These are phyloP conservation scores for Ypsolopha sequella DNA, from an alignment of 2,888 invertebrate genomes.

Conservation along the genomic window DNA sequence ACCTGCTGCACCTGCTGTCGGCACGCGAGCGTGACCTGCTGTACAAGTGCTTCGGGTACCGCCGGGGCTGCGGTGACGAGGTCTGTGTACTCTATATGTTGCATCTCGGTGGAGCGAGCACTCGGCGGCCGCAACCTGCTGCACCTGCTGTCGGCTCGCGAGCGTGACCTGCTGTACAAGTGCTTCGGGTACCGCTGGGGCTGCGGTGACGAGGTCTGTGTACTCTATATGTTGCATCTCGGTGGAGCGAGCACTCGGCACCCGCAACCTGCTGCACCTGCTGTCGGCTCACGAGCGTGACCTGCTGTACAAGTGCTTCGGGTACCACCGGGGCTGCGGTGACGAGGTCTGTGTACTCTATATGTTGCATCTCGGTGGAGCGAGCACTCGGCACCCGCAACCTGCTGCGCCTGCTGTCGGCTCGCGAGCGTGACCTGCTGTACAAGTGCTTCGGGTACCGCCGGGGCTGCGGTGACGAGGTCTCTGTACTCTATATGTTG, in stretches of 20 bases:
- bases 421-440: constrained; percentile 76
- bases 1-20: constrained; percentile 74
- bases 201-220: constrained; percentile 44
- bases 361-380: constrained; percentile 73
- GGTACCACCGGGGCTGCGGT: constrained; percentile 71
- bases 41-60: constrained; percentile 80
- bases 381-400: constrained; percentile 75
- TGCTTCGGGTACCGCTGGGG: constrained; percentile 79
- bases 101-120: constrained; percentile 74
- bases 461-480: constrained; percentile 66
- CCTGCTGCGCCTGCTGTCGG: constrained; percentile 74
- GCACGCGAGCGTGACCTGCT: constrained; percentile 77
- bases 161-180: constrained; percentile 78
- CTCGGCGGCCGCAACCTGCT: constrained; percentile 75
- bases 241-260: constrained; percentile 75
- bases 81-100: constrained; percentile 39
- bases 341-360: constrained; percentile 49
- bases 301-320: constrained; percentile 80
- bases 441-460: constrained; percentile 81
- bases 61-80: constrained; percentile 67
- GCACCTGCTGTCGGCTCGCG: constrained; percentile 73
- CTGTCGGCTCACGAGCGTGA: constrained; percentile 77
- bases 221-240: constrained; percentile 62
- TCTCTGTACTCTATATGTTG: constrained; percentile 40
- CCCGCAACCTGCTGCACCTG: constrained; percentile 73